phyloP scores from a whole-genome alignment of 2,113 vertebrate species.

The Anoplopoma fimbria region DNA sequence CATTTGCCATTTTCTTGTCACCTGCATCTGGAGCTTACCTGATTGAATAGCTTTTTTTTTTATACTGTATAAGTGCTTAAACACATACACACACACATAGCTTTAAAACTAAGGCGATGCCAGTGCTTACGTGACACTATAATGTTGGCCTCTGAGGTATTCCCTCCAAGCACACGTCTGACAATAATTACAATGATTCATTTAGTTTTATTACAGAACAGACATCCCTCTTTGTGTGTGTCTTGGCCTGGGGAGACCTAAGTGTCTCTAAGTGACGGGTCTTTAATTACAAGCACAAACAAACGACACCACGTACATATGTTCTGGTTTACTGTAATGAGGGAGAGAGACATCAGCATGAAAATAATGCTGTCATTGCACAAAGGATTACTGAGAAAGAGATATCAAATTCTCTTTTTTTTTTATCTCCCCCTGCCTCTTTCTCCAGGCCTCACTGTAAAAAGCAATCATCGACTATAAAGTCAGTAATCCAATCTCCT shows the following conservation, averaged over 20 bases:
- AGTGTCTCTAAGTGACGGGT: conserved; percentile 65
- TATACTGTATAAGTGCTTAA: not conserved
- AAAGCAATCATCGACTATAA: conserved; percentile 69
- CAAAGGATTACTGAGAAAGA: conserved; percentile 48
- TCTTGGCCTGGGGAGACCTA: conserved; percentile 51
- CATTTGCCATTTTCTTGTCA: conserved; percentile 20
- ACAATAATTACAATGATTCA: conserved; percentile 79
- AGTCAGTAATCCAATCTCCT: conserved; percentile 65
- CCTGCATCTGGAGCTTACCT: not conserved
- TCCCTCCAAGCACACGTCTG: conserved; percentile 60
- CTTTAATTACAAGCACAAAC: conserved; percentile 77
- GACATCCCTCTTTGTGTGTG: conserved; percentile 63
- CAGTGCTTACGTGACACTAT: conserved; percentile 1
- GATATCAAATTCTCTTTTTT: conserved; percentile 58
- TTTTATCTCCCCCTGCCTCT: conserved; percentile 10
- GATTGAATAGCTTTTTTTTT: conserved; percentile 1
- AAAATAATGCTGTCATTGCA: conserved; percentile 66
- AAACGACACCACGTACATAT: conserved; percentile 70
- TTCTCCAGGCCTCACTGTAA: conserved; percentile 38
- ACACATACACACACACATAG: not conserved
- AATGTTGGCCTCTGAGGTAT: conserved; percentile 55
- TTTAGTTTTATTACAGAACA: conserved; percentile 68
- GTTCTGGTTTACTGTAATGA: conserved; percentile 74
- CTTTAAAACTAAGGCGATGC: conserved; percentile 12
- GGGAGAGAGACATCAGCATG: conserved; percentile 58